These are phyloP conservation scores for Bos javanicus DNA, from an alignment of 2,113 vertebrate species.

Conservation along the genomic window DNA sequence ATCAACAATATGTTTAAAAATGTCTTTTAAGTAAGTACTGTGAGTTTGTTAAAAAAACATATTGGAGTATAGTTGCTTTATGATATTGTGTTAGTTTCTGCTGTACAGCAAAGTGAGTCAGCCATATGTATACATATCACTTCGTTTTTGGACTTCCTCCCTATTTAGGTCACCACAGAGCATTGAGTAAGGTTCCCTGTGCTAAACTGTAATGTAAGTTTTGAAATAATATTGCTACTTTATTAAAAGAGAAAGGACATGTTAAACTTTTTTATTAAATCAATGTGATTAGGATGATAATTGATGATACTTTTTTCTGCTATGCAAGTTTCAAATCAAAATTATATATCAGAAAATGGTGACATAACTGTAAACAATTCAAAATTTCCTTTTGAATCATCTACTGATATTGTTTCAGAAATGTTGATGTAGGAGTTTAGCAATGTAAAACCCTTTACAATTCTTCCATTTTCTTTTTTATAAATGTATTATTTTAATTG, in stretches of 20 bases:
- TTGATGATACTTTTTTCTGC: not conserved
- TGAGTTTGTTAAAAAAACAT: not conserved
- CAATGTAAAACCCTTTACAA: not conserved
- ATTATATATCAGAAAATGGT: not conserved
- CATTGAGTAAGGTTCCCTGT: not conserved
- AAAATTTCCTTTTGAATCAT: not conserved
- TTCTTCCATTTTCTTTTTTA: not conserved
- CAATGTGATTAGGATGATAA: not conserved
- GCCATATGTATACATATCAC: accelerated
- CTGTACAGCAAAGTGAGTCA: not conserved
- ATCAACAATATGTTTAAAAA: not conserved
- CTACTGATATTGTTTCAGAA: not conserved
- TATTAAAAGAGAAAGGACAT: not conserved
- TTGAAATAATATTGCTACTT: not conserved
- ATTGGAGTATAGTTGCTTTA: not conserved
- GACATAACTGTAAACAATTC: not conserved
- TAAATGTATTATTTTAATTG: not conserved
- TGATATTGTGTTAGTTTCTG: not conserved
- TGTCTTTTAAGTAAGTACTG: not conserved
- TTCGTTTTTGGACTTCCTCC: not conserved
- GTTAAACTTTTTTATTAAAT: not conserved
- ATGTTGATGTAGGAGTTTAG: not conserved
- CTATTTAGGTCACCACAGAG: not conserved
- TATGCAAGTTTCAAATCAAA: not conserved
- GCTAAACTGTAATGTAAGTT: not conserved